Conservation (phyloP, 2,888 invertebrate genomes). For the Aleiodes leptofemur region DNA sequence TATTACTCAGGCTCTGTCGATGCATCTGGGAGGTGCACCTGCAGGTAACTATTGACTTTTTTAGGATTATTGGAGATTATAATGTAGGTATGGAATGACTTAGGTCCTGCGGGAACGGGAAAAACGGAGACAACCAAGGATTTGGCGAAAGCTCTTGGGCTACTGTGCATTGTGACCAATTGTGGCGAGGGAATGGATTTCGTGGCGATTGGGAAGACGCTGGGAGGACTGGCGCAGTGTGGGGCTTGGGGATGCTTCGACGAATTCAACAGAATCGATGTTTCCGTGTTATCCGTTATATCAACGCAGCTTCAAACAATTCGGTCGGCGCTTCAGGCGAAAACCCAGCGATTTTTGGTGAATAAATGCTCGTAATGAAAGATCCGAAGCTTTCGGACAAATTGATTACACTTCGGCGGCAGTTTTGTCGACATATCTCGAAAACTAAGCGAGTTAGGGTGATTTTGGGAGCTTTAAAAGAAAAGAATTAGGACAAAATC, state of each 20-base stretch:
- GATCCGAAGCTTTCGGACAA: no score
- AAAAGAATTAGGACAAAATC: no score
- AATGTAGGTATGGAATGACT: not conserved
- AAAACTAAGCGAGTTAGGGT: no score
- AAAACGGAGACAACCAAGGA: slow-evolving; percentile 96
- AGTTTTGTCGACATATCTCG: no score
- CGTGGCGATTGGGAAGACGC: slow-evolving; percentile 86
- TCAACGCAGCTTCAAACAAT: slow-evolving; percentile 95
- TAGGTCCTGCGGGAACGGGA: slow-evolving; percentile 87
- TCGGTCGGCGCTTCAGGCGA: slow-evolving; percentile 87
- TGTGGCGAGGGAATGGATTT: slow-evolving; percentile 97
- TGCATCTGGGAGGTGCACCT: slow-evolving; percentile 94
- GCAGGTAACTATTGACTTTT: slow-evolving; percentile 78
- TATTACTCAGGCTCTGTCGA: slow-evolving; percentile 93
- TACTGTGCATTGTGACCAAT: slow-evolving; percentile 90
- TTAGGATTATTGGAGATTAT: not conserved
- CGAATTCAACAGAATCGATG: slow-evolving; percentile 95
- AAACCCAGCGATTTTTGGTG: slow-evolving; percentile 85
- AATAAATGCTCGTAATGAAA: slow-evolving; percentile 57
- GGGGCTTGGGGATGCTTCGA: slow-evolving; percentile 98
- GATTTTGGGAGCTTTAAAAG: no score
- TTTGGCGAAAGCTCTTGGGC: slow-evolving; percentile 91
- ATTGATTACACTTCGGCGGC: no score
- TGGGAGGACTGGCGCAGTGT: slow-evolving; percentile 88
- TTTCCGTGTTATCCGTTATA: slow-evolving; percentile 94